These are phyloP conservation scores for Drosophila aldrichi DNA, from an alignment of 2,888 invertebrate genomes.

Conservation along the genomic window DNA sequence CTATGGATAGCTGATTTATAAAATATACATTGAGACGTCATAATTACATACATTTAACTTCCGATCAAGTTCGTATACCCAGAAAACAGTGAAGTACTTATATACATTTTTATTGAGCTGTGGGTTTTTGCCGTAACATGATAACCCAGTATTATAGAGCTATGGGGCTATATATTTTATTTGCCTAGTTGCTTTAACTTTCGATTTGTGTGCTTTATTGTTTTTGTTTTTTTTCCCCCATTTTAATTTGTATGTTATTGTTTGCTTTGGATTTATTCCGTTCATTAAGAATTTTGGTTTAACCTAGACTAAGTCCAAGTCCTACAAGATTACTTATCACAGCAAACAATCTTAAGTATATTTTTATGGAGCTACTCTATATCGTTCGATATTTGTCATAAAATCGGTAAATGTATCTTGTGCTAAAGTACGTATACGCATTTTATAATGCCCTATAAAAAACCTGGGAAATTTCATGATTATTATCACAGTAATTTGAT, in stretches of 20 bases:
- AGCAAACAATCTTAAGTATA: slow-evolving; percentile 1
- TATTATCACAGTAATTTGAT: too few species aligned
- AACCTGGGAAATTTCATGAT: too few species aligned
- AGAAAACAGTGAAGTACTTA: slow-evolving; percentile 7
- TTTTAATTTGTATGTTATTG: slow-evolving; percentile 1
- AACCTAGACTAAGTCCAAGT: slow-evolving; percentile 10
- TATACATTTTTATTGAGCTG: slow-evolving; percentile 22
- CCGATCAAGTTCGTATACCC: slow-evolving; percentile 34
- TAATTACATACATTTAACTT: slow-evolving; percentile 30
- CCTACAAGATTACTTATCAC: slow-evolving; percentile 46
- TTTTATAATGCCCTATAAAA: too few species aligned
- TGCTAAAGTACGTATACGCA: too few species aligned
- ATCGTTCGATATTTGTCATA: too few species aligned
- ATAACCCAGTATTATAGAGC: slow-evolving; percentile 21
- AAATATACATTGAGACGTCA: slow-evolving; percentile 1
- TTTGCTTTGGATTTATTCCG: slow-evolving; percentile 35
- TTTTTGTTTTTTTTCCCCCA: background rate
- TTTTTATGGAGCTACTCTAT: slow-evolving; percentile 36
- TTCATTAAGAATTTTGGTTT: slow-evolving; percentile 43
- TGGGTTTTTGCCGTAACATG: slow-evolving; percentile 29
- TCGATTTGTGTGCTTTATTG: slow-evolving; percentile 21
- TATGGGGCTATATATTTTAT: slow-evolving; percentile 30
- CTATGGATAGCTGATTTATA: slow-evolving; percentile 8
- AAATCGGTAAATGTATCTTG: too few species aligned
- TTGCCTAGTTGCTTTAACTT: slow-evolving; percentile 20